phyloP scores from a whole-genome alignment of 2,888 invertebrate genomes.

The Nemurella pictetii region DNA sequence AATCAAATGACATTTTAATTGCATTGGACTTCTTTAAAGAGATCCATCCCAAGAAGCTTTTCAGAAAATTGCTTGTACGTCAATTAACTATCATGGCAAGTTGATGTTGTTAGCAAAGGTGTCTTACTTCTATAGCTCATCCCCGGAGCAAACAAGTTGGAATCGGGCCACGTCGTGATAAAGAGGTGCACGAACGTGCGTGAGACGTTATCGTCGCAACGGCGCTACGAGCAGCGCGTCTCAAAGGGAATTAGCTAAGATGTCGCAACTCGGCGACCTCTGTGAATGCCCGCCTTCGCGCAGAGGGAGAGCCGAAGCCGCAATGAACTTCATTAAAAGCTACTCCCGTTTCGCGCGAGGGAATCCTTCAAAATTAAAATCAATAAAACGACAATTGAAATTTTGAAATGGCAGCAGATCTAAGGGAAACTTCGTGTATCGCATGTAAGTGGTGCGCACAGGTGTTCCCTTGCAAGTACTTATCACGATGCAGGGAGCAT shows the following conservation, averaged over 20 bases:
- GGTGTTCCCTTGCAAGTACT: not conserved
- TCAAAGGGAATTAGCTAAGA: not conserved
- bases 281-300: not conserved
- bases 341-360: not conserved
- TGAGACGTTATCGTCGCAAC: not conserved
- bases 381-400: not conserved
- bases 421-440: not conserved
- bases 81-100: not conserved
- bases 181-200: not conserved
- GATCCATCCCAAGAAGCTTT: not conserved
- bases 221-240: not conserved
- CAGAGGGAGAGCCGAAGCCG: not conserved
- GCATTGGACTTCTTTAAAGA: not conserved
- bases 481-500: not conserved
- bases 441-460: not conserved
- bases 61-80: not conserved
- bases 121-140: not conserved
- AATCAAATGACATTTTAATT: not conserved
- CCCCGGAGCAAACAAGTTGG: not conserved
- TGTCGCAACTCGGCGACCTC: not conserved
- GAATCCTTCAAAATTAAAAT: not conserved
- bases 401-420: not conserved
- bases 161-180: no score
- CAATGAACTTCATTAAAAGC: not conserved
- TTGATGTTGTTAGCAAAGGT: not conserved